Base-by-base conservation (phyloP, 2,888 invertebrate genomes). In the Belgica antarctica region DNA sequence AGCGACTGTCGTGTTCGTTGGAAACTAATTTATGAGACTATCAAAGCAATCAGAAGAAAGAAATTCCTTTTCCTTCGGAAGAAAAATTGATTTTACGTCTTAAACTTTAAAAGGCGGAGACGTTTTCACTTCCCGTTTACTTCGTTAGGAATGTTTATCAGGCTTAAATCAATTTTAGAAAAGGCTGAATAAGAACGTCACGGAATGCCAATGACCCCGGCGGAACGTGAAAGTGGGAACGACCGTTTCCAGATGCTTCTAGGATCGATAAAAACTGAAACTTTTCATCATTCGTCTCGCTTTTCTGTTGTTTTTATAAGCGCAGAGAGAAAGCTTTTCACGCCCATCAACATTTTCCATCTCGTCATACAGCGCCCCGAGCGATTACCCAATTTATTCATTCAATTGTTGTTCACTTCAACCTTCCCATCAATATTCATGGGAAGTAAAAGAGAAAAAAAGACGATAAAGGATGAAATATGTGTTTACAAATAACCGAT, bases 361-460 rank as follows among this genome's bases (percentile, higher is more conserved):
- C 59, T 59, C 59, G 27, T 22, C 24, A 7, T 7, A 27, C 25
- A 59, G 7, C n/a, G 62, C 62, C 62, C 17, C n/a, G 24, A 36
- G 62, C 62, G n/a, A 34, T 36, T 62, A 36, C 22, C 8, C 5
- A 12, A 15, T 15, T 3, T 59, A 27, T 19, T 12, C 22, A 59
- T 59, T 52, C 52, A 52, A 52, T 52, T 52, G 52, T n/a, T 59
- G 59, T 59, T 59, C 59, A 59, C 24, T 25, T 59, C 59, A 59
- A 59, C 59, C 27, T 27, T 59, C 59, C n/a, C 59, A 59, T 59
- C 59, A 59, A 25, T 59, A 59, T 59, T 59, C 59, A 59, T 59
- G 27, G 59, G 12, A 19, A 12, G 25, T 15, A 22, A 34, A 62
- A 15, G 41, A 36, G 34, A 62, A 15, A n/a, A n/a, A 36, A 22